Evolutionary conservation across 2,113 vertebrate genomes (phyloP).

Genomic region (Calonectris borealis): DNA sequence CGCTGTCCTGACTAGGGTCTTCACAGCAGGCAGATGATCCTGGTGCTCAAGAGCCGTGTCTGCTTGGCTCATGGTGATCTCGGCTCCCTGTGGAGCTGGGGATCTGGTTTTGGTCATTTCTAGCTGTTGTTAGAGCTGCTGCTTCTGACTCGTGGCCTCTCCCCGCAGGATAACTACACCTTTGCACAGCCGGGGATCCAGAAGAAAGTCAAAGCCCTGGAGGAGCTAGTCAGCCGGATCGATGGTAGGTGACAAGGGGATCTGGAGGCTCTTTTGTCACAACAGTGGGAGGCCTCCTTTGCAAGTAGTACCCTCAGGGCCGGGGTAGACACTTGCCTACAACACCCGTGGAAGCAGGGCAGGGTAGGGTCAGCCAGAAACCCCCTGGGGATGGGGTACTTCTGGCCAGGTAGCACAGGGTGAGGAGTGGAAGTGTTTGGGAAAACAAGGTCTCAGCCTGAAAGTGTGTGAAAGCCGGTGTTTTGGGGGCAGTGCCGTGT

Average conservation of each 20-base stretch:
- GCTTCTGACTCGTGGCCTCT: background rate
- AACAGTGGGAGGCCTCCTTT: background rate
- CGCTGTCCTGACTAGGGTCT: background rate
- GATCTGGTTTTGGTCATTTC: background rate
- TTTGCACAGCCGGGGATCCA: conserved; percentile 98
- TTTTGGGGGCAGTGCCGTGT: background rate
- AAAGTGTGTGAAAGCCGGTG: rapidly evolving
- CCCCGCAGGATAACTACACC: conserved; percentile 92
- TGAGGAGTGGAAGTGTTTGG: background rate
- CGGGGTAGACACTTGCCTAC: background rate
- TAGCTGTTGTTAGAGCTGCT: background rate
- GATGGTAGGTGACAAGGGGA: conserved; percentile 82
- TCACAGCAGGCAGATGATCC: background rate
- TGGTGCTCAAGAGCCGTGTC: background rate
- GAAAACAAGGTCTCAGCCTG: background rate
- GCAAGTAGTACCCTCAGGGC: background rate
- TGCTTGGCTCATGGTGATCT: background rate
- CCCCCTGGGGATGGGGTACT: background rate
- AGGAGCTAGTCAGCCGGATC: conserved; percentile 95
- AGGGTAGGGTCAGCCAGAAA: background rate
- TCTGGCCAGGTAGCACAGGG: background rate
- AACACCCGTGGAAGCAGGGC: rapidly evolving
- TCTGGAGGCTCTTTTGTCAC: background rate
- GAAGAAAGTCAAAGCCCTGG: conserved; percentile 96
- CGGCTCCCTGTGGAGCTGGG: background rate